phyloP scores from a whole-genome alignment of 2,888 invertebrate genomes.

The Amiota minor region DNA sequence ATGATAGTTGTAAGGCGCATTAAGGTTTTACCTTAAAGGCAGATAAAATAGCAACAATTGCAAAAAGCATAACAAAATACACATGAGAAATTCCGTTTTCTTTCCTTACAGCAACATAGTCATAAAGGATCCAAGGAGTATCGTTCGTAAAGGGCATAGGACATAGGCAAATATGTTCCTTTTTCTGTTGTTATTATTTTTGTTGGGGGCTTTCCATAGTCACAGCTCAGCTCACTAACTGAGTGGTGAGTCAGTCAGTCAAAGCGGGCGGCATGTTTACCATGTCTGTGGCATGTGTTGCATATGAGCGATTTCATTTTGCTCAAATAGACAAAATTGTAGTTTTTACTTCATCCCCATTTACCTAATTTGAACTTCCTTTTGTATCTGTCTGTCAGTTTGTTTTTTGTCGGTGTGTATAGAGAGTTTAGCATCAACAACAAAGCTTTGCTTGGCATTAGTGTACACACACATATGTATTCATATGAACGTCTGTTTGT shows the following conservation, averaged over 20 bases:
- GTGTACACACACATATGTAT: too few relatives aligned
- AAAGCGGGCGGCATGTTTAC: conserved; percentile 10
- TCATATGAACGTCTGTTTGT: too few relatives aligned
- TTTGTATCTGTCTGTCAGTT: background rate
- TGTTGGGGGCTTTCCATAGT: too few relatives aligned
- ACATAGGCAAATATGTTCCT: too few relatives aligned
- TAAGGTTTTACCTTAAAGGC: conserved; percentile 62
- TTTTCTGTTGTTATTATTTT: too few relatives aligned
- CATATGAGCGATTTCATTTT: conserved; percentile 15
- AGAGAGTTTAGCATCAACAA: background rate
- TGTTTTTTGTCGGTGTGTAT: background rate
- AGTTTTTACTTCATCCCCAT: too few relatives aligned
- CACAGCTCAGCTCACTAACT: background rate
- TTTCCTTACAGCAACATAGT: too few relatives aligned
- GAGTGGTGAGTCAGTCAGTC: background rate
- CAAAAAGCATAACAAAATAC: conserved; percentile 34
- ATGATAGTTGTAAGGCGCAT: conserved; percentile 55
- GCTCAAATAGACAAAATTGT: too few relatives aligned
- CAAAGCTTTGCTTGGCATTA: background rate
- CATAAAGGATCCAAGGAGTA: too few relatives aligned
- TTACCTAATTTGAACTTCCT: background rate
- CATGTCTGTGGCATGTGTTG: conserved; percentile 21
- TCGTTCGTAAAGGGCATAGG: too few relatives aligned
- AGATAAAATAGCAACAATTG: conserved; percentile 63
- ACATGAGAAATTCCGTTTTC: too few relatives aligned